phyloP scores from a whole-genome alignment of 23 tunicate genomes.

The Trididemnum clinides region DNA sequence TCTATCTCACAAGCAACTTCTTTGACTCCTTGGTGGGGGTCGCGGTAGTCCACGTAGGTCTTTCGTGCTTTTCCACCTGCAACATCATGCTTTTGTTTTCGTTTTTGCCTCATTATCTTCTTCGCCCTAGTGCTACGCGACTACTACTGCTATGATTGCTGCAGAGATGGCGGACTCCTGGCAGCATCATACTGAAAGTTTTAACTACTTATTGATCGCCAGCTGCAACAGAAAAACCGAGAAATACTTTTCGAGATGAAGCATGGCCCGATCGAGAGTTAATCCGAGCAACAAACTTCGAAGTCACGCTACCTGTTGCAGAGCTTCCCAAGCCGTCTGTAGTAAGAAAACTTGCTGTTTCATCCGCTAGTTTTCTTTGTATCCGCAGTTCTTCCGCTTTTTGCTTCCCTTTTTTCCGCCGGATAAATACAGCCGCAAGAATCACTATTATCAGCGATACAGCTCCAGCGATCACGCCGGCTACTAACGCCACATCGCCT shows the following conservation, averaged over 20 bases:
- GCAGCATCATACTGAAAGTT: too few species aligned
- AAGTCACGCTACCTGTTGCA: not conserved
- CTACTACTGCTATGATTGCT: too few species aligned
- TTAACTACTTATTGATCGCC: too few species aligned
- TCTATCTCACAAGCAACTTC: conserved; percentile 85
- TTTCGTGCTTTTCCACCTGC: conserved; percentile 24
- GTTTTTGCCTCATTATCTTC: too few species aligned
- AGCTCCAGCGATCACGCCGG: conserved; percentile 12
- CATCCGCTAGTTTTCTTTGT: not conserved
- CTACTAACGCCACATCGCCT: conserved; percentile 1
- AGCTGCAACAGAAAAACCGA: too few species aligned
- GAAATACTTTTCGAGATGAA: too few species aligned
- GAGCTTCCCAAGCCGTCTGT: not conserved
- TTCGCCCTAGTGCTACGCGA: too few species aligned
- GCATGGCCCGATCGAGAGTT: too few species aligned
- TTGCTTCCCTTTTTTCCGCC: not conserved
- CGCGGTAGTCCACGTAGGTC: conserved; percentile 91
- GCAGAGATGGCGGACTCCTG: too few species aligned
- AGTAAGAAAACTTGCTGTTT: not conserved
- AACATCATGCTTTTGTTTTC: too few species aligned
- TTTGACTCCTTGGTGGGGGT: conserved; percentile 89
- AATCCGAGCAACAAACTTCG: too few species aligned
- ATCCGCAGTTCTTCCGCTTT: not conserved
- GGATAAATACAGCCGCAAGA: not conserved
- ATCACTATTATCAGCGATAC: not conserved